Percentiles rank a stretch among this genome's conserved stretches.
These are phyloP conservation scores for Actinernus sp. DNA, from an alignment of 92 coral and sea anemone species.

Conservation along the genomic window DNA sequence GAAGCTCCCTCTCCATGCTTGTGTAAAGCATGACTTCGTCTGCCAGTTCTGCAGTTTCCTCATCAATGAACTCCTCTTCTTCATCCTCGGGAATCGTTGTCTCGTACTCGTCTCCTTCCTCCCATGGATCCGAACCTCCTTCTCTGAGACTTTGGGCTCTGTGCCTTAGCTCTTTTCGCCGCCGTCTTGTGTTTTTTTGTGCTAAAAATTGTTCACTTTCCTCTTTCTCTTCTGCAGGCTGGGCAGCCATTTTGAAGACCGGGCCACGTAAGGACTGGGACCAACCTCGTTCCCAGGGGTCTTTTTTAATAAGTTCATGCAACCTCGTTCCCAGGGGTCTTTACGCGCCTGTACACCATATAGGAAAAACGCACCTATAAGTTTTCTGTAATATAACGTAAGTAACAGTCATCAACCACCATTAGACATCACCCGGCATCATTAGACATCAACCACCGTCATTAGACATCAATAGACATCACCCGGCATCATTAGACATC, in stretches of 20 bases:
- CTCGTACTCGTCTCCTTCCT: conserved; percentile 88
- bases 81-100: conserved; percentile 88
- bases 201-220: conserved; percentile 1
- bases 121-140: conserved; percentile 87
- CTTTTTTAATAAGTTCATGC: too few relatives aligned
- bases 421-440: too few relatives aligned
- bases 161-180: conserved; percentile 76
- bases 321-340: too few relatives aligned
- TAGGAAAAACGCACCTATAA: too few relatives aligned
- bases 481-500: too few relatives aligned
- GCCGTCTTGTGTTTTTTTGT: background rate
- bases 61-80: conserved; percentile 88
- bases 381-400: too few relatives aligned
- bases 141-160: conserved; percentile 94
- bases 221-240: background rate
- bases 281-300: too few relatives aligned
- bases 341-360: too few relatives aligned
- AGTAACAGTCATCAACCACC: too few relatives aligned
- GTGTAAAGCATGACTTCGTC: conserved; percentile 91
- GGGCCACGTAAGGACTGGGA: background rate
- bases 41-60: conserved; percentile 88
- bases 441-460: too few relatives aligned
- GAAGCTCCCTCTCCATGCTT: conserved; percentile 82
- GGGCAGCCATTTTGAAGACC: conserved; percentile 71
- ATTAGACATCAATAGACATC: too few relatives aligned